phyloP scores from a whole-genome alignment of 2,113 vertebrate genomes.

The Lichenostomus cassidix region DNA sequence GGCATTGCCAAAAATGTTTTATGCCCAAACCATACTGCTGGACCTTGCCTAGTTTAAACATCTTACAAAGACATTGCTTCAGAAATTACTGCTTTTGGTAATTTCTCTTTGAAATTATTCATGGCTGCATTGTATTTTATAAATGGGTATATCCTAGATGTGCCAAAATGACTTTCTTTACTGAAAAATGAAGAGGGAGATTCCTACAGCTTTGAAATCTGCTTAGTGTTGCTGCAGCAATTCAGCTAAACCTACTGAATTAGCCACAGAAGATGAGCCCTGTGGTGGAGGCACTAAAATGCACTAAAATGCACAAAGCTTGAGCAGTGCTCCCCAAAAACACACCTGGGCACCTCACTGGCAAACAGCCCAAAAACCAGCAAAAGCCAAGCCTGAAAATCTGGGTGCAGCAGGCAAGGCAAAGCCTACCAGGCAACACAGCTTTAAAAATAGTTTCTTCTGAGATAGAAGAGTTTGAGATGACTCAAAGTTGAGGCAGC shows the following conservation, averaged over 20 bases:
- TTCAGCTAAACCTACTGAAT: background rate
- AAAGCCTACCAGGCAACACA: background rate
- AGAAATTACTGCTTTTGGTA: background rate
- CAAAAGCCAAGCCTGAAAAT: background rate
- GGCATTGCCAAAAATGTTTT: background rate
- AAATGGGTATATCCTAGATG: background rate
- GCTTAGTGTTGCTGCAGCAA: background rate
- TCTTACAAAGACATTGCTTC: background rate
- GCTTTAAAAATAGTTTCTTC: constrained; percentile 4
- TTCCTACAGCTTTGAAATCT: background rate
- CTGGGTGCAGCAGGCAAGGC: background rate
- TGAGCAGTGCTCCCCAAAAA: background rate
- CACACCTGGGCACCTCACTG: background rate
- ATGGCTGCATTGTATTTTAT: background rate
- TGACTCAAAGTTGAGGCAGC: background rate
- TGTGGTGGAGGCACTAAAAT: fast-evolving
- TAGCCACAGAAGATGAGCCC: background rate
- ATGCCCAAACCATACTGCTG: background rate
- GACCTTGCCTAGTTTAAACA: background rate
- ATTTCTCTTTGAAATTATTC: background rate
- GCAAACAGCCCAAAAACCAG: background rate
- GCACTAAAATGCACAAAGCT: background rate
- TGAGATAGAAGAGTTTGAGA: background rate
- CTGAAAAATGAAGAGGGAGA: background rate
- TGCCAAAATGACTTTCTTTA: background rate